These are phyloP conservation scores for Drosophila hamatofila DNA, from an alignment of 2,888 invertebrate genomes.

Conservation along the genomic window DNA sequence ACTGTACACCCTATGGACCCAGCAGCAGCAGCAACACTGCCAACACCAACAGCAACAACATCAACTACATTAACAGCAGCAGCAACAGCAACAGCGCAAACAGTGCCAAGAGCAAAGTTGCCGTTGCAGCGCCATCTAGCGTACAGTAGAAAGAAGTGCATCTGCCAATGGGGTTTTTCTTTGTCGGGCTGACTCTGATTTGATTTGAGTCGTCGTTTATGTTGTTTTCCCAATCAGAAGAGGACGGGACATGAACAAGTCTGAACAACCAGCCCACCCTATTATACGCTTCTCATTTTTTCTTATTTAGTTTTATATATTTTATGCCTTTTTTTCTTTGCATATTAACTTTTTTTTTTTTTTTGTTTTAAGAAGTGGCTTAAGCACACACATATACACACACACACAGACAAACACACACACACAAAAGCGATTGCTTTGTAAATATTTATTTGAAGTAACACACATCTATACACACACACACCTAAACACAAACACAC, in stretches of 20 bases:
- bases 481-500: constrained; percentile 1
- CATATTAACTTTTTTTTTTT: constrained; percentile 23
- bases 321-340: constrained; percentile 22
- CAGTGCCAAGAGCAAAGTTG: constrained; percentile 34
- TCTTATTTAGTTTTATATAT: constrained; percentile 16
- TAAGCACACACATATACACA: constrained; percentile 4
- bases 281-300: constrained; percentile 33
- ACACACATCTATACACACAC: constrained; percentile 23
- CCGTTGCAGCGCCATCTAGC: constrained; percentile 24
- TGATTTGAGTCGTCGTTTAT: not conserved
- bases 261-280: not conserved
- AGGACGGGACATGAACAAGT: not conserved
- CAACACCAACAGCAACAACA: not conserved
- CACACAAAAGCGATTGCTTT: constrained; percentile 54
- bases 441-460: constrained; percentile 77
- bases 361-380: constrained; percentile 16
- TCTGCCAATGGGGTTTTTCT: not conserved
- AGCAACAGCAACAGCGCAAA: constrained; percentile 3
- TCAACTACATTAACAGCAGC: constrained; percentile 14
- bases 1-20: constrained; percentile 56
- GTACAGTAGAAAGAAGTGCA: constrained; percentile 32
- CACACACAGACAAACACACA: not conserved
- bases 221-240: not conserved
- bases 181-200: not conserved
- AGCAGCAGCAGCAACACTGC: not conserved